phyloP scores from a whole-genome alignment of 2,113 vertebrate genomes.

The Scartelaos histophorus region DNA sequence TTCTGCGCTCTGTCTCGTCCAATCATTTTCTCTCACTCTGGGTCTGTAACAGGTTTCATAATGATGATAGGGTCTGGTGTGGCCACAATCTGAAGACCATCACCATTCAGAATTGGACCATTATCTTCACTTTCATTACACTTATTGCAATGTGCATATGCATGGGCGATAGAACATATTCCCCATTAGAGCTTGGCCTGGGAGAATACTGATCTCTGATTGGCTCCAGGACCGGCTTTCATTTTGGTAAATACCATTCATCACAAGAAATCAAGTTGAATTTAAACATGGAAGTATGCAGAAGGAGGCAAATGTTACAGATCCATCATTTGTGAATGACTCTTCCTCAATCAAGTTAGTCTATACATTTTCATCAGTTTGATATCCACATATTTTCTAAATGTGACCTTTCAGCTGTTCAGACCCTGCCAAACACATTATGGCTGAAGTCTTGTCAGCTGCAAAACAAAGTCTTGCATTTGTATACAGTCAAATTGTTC shows the following conservation, averaged over 20 bases:
- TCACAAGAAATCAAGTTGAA: constrained; percentile 12
- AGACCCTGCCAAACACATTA: background rate
- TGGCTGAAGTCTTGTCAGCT: too few relatives aligned
- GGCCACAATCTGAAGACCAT: constrained; percentile 52
- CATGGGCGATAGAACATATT: constrained; percentile 53
- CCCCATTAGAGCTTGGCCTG: constrained; percentile 39
- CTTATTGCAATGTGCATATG: constrained; percentile 62
- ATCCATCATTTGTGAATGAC: background rate
- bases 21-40: constrained; percentile 37
- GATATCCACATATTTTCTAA: background rate
- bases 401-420: background rate
- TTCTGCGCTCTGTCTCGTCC: constrained; percentile 18
- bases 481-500: background rate
- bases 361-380: background rate
- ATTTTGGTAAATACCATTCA: constrained; percentile 34
- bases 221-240: constrained; percentile 37
- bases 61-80: constrained; percentile 64
- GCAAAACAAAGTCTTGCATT: too few relatives aligned
- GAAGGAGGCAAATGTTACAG: background rate
- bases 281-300: background rate
- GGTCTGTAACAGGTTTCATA: constrained; percentile 44
- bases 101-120: constrained; percentile 55
- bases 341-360: background rate
- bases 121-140: constrained; percentile 65
- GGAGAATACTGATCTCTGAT: constrained; percentile 28